These are phyloP conservation scores for Talpa occidentalis DNA, from an alignment of 2,113 vertebrate species.

Conservation along the genomic window DNA sequence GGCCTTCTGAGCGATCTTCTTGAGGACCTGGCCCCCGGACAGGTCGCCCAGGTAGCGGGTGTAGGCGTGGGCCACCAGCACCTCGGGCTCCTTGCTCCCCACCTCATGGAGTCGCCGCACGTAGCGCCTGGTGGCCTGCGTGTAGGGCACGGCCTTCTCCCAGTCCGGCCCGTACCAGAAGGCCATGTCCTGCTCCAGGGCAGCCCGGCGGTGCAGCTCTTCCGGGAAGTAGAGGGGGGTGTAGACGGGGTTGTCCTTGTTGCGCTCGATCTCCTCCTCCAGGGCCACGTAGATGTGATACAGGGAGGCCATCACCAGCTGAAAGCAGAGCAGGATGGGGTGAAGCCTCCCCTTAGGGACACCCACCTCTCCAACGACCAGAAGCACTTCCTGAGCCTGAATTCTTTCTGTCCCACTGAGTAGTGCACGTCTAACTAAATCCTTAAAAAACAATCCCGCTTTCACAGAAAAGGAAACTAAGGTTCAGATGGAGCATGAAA, in stretches of 20 bases:
- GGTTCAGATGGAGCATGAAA: neutral
- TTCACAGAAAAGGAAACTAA: neutral
- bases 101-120: conserved; percentile 86
- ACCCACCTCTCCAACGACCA: no score
- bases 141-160: conserved; percentile 86
- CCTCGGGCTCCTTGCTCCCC: conserved; percentile 90
- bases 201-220: conserved; percentile 90
- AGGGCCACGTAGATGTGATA: conserved; percentile 92
- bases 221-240: conserved; percentile 92
- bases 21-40: conserved; percentile 95
- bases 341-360: neutral
- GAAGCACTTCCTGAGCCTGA: neutral
- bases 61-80: conserved; percentile 95
- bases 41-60: conserved; percentile 97
- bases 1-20: conserved; percentile 94
- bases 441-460: neutral
- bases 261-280: conserved; percentile 93
- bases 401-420: no score
- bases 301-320: conserved; percentile 94
- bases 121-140: conserved; percentile 88
- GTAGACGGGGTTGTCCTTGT: conserved; percentile 88
- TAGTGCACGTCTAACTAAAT: neutral
- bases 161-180: conserved; percentile 91
- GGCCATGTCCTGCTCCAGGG: conserved; percentile 91
- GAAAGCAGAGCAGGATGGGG: conserved; percentile 42